These are phyloP conservation scores for Hydrozoanthus gracilis DNA, from an alignment of 92 coral and sea anemone species.

Conservation along the genomic window DNA sequence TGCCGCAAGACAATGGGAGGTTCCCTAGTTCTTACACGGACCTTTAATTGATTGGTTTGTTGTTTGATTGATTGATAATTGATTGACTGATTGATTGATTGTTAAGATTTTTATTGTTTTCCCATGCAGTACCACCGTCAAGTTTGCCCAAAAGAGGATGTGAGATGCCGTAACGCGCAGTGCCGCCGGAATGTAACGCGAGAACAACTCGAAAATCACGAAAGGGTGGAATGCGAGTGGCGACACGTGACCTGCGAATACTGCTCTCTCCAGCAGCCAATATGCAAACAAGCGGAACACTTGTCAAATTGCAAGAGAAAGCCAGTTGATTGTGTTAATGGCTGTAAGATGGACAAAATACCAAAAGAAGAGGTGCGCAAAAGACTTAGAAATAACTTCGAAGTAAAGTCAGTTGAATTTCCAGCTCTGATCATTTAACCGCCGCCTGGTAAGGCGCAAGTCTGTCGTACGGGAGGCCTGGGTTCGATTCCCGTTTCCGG, in stretches of 20 bases:
- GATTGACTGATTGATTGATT: no score
- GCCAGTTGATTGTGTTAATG: constrained; percentile 22
- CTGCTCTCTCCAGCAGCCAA: neutral
- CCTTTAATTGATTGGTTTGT: neutral
- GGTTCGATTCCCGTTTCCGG: no score
- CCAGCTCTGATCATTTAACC: no score
- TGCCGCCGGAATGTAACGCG: constrained; percentile 20
- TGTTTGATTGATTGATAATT: neutral
- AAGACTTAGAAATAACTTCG: neutral
- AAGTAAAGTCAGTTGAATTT: no score
- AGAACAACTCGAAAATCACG: constrained; percentile 20
- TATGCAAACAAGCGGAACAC: constrained; percentile 5
- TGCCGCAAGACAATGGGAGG: no score
- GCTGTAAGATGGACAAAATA: neutral
- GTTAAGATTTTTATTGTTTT: neutral
- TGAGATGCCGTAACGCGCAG: constrained; percentile 1
- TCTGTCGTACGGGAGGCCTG: no score
- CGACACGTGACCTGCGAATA: constrained; percentile 7
- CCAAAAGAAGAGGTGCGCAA: constrained; percentile 8
- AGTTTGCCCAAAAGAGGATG: constrained; percentile 18
- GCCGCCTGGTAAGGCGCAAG: no score
- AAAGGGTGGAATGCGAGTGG: constrained; percentile 23
- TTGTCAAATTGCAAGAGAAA: neutral
- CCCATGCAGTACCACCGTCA: constrained; percentile 12
- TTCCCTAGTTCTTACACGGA: no score